These are phyloP conservation scores for Cerceris ruficornis DNA, from an alignment of 2,888 invertebrate genomes.

Conservation along the genomic window DNA sequence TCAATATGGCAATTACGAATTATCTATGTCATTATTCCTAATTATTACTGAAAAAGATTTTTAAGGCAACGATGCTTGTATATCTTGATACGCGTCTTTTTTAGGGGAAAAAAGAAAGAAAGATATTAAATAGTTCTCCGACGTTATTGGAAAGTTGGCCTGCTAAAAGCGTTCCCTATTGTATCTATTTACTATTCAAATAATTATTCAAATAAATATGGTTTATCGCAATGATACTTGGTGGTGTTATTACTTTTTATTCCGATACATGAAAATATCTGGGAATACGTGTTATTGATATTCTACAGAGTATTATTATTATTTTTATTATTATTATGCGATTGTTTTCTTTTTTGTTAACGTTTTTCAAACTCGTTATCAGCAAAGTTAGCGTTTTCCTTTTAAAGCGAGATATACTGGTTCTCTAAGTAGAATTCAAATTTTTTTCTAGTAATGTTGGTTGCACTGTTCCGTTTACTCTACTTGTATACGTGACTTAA, in stretches of 20 bases:
- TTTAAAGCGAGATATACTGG: too few relatives aligned
- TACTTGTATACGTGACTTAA: not conserved
- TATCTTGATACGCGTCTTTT: constrained; percentile 44
- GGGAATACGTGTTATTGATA: too few relatives aligned
- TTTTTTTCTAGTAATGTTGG: not conserved
- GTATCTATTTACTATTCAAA: constrained; percentile 77
- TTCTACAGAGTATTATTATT: too few relatives aligned
- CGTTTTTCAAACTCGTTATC: too few relatives aligned
- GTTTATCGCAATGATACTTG: constrained; percentile 67
- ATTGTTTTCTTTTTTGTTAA: too few relatives aligned
- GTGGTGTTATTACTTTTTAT: not conserved
- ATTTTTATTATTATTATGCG: too few relatives aligned
- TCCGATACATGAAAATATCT: too few relatives aligned
- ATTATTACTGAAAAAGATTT: constrained; percentile 51
- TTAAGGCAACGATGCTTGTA: constrained; percentile 45
- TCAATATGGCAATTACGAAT: constrained; percentile 62
- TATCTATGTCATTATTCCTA: constrained; percentile 53
- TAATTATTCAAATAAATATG: constrained; percentile 79
- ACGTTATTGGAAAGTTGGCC: constrained; percentile 69
- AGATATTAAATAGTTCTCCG: constrained; percentile 58
- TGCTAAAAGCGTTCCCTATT: constrained; percentile 77
- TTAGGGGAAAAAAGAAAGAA: constrained; percentile 34
- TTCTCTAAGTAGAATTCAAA: not conserved
- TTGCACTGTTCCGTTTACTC: not conserved
- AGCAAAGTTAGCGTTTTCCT: too few relatives aligned